These are phyloP conservation scores for Potorous gilbertii DNA, from an alignment of 2,797 vertebrate genomes.

Conservation along the genomic window DNA sequence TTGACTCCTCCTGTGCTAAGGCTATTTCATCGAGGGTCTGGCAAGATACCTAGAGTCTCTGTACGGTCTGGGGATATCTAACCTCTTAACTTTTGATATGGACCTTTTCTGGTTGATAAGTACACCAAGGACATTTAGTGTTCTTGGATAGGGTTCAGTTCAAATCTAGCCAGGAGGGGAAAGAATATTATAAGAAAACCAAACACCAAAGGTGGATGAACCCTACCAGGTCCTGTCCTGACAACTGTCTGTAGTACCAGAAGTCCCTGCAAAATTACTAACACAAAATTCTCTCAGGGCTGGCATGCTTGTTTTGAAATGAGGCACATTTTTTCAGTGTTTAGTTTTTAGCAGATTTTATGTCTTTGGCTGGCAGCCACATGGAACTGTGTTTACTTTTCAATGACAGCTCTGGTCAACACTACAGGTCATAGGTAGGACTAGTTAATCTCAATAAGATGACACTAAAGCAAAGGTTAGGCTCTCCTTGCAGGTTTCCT, in stretches of 20 bases:
- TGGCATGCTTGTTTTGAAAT: slow-evolving; percentile 83
- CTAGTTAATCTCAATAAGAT: slow-evolving; percentile 73
- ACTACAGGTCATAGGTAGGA: slow-evolving; percentile 82
- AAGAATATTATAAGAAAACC: not conserved
- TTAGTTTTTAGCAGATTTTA: slow-evolving; percentile 85
- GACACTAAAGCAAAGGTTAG: slow-evolving; percentile 63
- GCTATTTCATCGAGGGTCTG: not conserved
- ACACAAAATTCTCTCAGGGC: not conserved
- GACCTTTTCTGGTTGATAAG: not conserved
- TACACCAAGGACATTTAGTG: not conserved
- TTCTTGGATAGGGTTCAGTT: not conserved
- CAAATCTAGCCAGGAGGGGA: not conserved
- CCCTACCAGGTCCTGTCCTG: not conserved
- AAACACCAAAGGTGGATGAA: not conserved
- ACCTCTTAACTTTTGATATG: not conserved
- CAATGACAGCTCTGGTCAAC: slow-evolving; percentile 85
- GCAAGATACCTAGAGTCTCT: not conserved
- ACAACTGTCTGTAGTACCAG: too few relatives aligned
- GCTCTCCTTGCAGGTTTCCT: slow-evolving; percentile 45
- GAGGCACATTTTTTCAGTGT: slow-evolving; percentile 84
- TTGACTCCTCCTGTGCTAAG: not conserved
- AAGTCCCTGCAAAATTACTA: slow-evolving; percentile 48
- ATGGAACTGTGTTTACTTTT: slow-evolving; percentile 85
- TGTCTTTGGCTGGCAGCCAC: slow-evolving; percentile 85
- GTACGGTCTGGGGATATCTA: not conserved